Percentiles rank a stretch among this genome's conserved stretches.
phyloP scores from a whole-genome alignment of 2,797 vertebrate species.

The Sebastes kiyomatsui region DNA sequence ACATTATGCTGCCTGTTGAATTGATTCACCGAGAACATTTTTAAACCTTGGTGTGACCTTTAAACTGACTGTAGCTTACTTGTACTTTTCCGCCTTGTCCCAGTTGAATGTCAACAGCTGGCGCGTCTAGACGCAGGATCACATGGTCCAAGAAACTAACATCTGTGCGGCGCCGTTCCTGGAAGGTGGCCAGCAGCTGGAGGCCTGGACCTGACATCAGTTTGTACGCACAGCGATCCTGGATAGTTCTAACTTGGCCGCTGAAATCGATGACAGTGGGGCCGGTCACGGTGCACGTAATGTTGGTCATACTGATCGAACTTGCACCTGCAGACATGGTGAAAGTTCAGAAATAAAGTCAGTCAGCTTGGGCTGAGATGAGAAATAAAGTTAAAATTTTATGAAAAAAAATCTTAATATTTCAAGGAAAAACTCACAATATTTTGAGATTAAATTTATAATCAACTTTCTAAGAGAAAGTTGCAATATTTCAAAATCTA shows the following conservation, averaged over 20 bases:
- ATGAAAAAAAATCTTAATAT: background rate
- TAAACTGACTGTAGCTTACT: background rate
- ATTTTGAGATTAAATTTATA: too few relatives aligned
- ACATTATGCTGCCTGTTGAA: background rate
- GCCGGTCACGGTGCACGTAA: background rate
- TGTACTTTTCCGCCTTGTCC: background rate
- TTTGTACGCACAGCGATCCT: background rate
- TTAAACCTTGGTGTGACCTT: background rate
- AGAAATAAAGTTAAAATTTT: background rate
- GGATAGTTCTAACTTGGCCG: background rate
- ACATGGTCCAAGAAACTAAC: background rate
- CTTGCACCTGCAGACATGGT: background rate
- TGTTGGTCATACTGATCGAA: background rate
- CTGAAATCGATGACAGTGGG: background rate
- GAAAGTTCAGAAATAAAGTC: background rate
- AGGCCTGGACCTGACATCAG: background rate
- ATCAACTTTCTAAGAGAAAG: too few relatives aligned
- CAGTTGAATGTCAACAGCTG: background rate
- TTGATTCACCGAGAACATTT: background rate
- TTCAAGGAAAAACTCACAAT: too few relatives aligned
- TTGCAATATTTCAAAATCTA: background rate
- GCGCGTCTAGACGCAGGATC: background rate
- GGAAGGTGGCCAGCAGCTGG: background rate
- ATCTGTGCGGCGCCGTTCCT: background rate
- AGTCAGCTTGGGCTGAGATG: too few relatives aligned